These are phyloP conservation scores for Syrista parreyssii DNA, from an alignment of 2,888 invertebrate genomes.

Conservation along the genomic window DNA sequence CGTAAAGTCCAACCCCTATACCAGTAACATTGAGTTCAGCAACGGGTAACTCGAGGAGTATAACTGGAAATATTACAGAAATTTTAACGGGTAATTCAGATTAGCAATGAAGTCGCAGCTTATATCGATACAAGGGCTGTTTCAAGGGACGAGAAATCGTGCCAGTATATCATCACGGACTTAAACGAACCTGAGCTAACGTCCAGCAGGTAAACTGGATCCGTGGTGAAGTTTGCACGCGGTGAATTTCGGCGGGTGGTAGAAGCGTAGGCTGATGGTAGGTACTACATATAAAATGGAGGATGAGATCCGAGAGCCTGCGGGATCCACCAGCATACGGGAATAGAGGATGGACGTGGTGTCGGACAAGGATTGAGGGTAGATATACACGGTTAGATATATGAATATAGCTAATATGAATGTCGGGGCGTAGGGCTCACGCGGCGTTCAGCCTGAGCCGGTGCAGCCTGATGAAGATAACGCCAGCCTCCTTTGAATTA, in stretches of 20 bases:
- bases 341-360: conserved; percentile 6
- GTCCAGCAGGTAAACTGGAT: conserved; percentile 1
- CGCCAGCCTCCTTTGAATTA: conserved; percentile 64
- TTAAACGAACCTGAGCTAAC: not conserved
- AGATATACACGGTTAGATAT: conserved; percentile 12
- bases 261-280: not conserved
- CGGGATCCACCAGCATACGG: not conserved
- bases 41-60: not conserved
- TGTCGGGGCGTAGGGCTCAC: conserved; percentile 41
- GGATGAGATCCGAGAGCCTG: not conserved
- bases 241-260: conserved; percentile 3
- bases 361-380: conserved; percentile 16
- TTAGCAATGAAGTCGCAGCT: not conserved
- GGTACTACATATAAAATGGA: not conserved
- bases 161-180: not conserved
- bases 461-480: conserved; percentile 64
- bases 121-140: not conserved
- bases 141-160: not conserved
- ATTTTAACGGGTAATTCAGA: not conserved
- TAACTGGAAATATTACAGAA: not conserved
- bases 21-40: not conserved
- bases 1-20: not conserved
- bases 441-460: conserved; percentile 39
- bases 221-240: conserved; percentile 9
- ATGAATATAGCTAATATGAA: conserved; percentile 12